These are phyloP conservation scores for Heliothis subflexa DNA, from an alignment of 1,140 invertebrate species.

Conservation along the genomic window DNA sequence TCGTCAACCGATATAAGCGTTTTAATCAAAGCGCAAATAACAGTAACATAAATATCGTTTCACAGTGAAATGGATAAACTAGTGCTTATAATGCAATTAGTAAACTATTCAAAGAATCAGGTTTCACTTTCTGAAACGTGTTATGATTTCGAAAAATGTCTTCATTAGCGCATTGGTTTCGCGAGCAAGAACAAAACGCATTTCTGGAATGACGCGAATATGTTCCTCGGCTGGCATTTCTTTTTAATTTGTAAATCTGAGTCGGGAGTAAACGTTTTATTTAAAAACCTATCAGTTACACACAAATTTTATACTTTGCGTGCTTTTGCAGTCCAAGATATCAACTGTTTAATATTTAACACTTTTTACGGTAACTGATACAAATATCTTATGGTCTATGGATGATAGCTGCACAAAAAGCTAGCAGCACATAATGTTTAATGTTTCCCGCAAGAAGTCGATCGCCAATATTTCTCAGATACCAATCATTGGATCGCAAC, in stretches of 20 bases:
- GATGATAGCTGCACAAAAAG: conserved; percentile 26
- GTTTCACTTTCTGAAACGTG: conserved; percentile 50
- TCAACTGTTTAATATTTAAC: neutral
- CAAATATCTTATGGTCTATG: conserved; percentile 21
- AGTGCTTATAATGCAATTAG: conserved; percentile 26
- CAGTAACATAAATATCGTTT: neutral
- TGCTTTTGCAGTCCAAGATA: neutral
- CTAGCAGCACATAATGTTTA: conserved; percentile 34
- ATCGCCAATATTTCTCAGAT: conserved; percentile 50
- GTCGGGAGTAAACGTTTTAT: neutral
- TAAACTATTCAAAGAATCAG: conserved; percentile 34
- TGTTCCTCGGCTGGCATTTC: conserved; percentile 25
- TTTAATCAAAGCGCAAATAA: neutral
- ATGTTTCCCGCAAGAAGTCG: conserved; percentile 35
- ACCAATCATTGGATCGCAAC: conserved; percentile 46
- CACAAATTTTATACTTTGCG: neutral
- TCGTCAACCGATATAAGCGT: neutral
- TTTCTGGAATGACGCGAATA: conserved; percentile 52
- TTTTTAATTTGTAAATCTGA: conserved; percentile 35
- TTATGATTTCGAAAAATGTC: conserved; percentile 60
- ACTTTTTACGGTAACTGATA: conserved; percentile 14
- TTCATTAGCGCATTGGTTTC: conserved; percentile 57
- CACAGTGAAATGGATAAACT: neutral
- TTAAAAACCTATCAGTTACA: neutral
- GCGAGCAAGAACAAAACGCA: conserved; percentile 52